Percentiles rank a stretch among this genome's conserved stretches.
Conservation (phyloP, 2,797 vertebrate genomes). For the Anguilla anguilla region DNA sequence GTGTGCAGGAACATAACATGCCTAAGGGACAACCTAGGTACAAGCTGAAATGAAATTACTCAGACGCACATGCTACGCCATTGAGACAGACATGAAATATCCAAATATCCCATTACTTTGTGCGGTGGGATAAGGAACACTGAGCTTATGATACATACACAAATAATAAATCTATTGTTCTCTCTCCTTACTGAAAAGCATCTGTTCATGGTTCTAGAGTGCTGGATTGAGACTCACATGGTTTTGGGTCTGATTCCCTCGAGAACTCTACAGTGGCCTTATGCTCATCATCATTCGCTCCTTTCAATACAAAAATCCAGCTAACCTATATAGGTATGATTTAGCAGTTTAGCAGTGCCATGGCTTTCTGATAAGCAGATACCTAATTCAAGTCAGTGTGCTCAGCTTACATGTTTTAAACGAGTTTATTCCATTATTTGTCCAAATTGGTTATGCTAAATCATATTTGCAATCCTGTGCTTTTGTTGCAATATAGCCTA, state of each 20-base stretch:
- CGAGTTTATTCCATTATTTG: too few relatives aligned
- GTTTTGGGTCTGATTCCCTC: not conserved
- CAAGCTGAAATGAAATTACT: not conserved
- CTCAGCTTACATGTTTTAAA: not conserved
- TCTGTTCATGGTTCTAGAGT: not conserved
- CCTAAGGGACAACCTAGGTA: not conserved
- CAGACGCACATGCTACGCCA: not conserved
- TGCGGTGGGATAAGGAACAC: not conserved
- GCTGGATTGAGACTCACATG: not conserved
- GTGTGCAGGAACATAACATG: conserved; percentile 4
- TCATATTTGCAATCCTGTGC: too few relatives aligned
- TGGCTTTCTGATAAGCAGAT: not conserved
- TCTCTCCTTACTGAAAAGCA: not conserved
- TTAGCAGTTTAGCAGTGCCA: too few relatives aligned
- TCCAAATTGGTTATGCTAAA: too few relatives aligned
- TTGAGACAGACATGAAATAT: not conserved
- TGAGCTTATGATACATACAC: conserved; percentile 9
- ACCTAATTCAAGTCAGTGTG: not conserved
- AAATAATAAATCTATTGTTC: not conserved
- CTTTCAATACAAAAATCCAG: not conserved
- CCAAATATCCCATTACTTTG: not conserved
- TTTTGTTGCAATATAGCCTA: not conserved
- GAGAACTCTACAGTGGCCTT: not conserved
- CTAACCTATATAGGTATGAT: not conserved
- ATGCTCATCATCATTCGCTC: not conserved